Conservation (phyloP, 1,140 invertebrate species). For the Drosophila willistoni region DNA sequence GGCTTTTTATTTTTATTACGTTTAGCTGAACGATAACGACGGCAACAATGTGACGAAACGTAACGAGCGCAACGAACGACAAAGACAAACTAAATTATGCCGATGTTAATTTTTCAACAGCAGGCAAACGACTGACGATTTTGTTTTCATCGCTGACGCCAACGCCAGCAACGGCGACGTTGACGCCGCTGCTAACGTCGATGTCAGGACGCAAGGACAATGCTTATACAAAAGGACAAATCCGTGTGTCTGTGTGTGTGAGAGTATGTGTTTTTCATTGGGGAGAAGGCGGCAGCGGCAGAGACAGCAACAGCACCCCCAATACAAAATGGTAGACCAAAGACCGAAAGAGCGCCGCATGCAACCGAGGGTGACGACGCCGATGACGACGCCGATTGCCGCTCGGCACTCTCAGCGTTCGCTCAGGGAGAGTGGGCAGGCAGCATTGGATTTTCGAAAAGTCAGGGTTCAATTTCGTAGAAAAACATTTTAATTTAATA, state of each 20-base stretch:
- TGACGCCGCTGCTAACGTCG: constrained; percentile 33
- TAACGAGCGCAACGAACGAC: constrained; percentile 76
- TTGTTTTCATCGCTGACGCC: constrained; percentile 20
- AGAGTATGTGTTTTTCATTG: constrained; percentile 18
- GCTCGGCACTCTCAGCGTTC: constrained; percentile 1
- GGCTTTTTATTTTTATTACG: constrained; percentile 8
- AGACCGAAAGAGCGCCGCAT: constrained; percentile 25
- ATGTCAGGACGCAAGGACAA: constrained; percentile 60
- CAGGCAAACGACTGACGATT: constrained; percentile 65
- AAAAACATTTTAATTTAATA: neutral
- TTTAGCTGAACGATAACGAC: constrained; percentile 25
- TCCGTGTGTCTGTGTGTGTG: neutral
- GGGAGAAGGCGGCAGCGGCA: constrained; percentile 23
- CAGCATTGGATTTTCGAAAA: neutral
- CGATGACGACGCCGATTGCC: too few relatives aligned
- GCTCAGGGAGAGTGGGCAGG: neutral
- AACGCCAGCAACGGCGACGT: constrained; percentile 21
- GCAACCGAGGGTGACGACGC: neutral
- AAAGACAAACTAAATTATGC: constrained; percentile 79
- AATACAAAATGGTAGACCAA: constrained; percentile 1
- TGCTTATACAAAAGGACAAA: constrained; percentile 68
- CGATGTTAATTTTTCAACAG: constrained; percentile 79
- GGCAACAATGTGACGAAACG: constrained; percentile 49
- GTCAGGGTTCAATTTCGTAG: neutral
- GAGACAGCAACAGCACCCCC: constrained; percentile 34